Conservation (phyloP, 2,888 invertebrate species). For the Pyrochroa serraticornis region DNA sequence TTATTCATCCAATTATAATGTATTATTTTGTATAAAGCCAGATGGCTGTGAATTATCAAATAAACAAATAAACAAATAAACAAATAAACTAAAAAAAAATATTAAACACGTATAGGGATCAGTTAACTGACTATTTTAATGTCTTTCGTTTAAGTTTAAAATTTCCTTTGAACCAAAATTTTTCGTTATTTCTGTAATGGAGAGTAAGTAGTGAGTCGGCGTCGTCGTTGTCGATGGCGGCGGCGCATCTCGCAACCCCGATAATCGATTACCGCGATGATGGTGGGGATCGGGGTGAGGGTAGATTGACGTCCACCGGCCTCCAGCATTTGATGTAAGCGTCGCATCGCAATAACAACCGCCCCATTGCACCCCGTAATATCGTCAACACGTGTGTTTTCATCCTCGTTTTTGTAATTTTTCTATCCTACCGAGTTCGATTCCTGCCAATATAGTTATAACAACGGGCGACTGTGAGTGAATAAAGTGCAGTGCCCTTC, state of each 20-base stretch:
- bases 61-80: no score
- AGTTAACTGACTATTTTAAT: no score
- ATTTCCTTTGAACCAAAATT: no score
- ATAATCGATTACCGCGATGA: constrained; percentile 62
- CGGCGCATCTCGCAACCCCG: constrained; percentile 59
- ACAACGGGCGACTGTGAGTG: no score
- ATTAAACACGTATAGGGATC: no score
- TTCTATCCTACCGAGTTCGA: background rate
- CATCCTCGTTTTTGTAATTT: background rate
- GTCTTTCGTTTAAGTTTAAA: no score
- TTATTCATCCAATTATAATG: no score
- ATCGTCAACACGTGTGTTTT: constrained; percentile 8
- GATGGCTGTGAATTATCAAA: no score
- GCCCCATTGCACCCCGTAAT: constrained; percentile 60
- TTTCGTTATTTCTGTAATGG: no score
- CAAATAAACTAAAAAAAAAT: no score
- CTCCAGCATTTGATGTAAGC: constrained; percentile 6
- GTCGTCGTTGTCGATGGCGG: constrained; percentile 51
- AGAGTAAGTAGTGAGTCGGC: constrained; percentile 48
- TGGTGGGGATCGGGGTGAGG: constrained; percentile 61
- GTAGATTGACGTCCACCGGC: constrained; percentile 59
- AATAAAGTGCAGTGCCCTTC: background rate
- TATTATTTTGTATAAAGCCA: no score
- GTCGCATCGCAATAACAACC: constrained; percentile 59
- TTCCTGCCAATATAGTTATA: no score